Evolutionary conservation across 2,113 vertebrate species (phyloP).

Genomic region (Thamnaconus septentrionalis): DNA sequence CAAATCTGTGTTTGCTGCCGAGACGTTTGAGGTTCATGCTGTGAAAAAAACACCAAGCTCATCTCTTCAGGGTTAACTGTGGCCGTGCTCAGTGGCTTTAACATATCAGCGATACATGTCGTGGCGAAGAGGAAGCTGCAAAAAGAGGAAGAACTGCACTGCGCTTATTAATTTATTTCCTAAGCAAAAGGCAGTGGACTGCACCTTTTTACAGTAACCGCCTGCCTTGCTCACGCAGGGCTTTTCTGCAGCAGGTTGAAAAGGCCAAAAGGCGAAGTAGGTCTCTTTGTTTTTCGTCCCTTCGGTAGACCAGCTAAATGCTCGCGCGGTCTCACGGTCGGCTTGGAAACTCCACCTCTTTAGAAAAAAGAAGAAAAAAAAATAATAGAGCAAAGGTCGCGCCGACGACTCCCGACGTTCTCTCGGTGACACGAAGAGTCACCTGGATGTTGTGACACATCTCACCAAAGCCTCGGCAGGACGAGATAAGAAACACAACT

Average conservation of each 20-base stretch:
- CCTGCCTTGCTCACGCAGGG: slow-evolving; percentile 13
- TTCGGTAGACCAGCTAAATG: too few relatives aligned
- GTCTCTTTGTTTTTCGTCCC: slow-evolving; percentile 14
- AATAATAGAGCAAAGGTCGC: too few relatives aligned
- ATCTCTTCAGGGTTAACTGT: background rate
- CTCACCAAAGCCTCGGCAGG: too few relatives aligned
- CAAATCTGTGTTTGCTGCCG: slow-evolving; percentile 8
- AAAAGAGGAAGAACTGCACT: slow-evolving; percentile 27
- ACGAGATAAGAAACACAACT: too few relatives aligned
- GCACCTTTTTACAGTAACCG: slow-evolving; percentile 37
- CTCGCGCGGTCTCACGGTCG: too few relatives aligned
- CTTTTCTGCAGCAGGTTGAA: slow-evolving; percentile 25
- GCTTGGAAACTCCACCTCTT: too few relatives aligned
- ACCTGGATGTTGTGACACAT: too few relatives aligned
- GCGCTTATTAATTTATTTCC: slow-evolving; percentile 37
- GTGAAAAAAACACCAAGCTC: slow-evolving; percentile 58
- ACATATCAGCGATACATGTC: too few relatives aligned
- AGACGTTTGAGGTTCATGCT: slow-evolving; percentile 48
- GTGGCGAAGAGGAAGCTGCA: slow-evolving; percentile 4
- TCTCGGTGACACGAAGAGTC: too few relatives aligned
- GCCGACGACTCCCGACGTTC: too few relatives aligned
- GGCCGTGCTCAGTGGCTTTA: too few relatives aligned
- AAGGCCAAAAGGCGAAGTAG: slow-evolving; percentile 18
- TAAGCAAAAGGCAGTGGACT: slow-evolving; percentile 33
- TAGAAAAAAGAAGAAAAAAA: too few relatives aligned